These are phyloP conservation scores for Drosophila nigritarsus DNA, from an alignment of 2,888 invertebrate species.

Conservation along the genomic window DNA sequence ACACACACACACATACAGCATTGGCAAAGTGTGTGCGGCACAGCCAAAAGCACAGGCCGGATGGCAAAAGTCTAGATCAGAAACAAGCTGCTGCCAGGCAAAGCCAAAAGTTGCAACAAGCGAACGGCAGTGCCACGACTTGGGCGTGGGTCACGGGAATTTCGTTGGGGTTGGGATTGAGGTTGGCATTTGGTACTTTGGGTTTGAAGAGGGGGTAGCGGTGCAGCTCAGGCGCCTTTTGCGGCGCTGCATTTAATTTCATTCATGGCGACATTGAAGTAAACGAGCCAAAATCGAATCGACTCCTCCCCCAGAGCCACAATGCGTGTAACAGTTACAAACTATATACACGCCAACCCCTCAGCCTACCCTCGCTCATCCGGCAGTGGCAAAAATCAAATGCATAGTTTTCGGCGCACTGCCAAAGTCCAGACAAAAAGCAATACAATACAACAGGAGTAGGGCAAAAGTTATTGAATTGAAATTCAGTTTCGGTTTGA, in stretches of 20 bases:
- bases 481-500: constrained; percentile 48
- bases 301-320: constrained; percentile 23
- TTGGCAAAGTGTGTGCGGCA: constrained; percentile 50
- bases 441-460: constrained; percentile 22
- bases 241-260: constrained; percentile 69
- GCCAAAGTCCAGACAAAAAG: constrained; percentile 37
- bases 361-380: neutral
- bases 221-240: constrained; percentile 47
- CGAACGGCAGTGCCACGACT: constrained; percentile 28
- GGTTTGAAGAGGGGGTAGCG: neutral
- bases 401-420: constrained; percentile 41
- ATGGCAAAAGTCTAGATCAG: constrained; percentile 74
- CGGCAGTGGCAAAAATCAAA: constrained; percentile 37
- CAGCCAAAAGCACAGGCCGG: constrained; percentile 39
- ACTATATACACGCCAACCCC: constrained; percentile 1
- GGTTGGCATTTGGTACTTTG: constrained; percentile 8
- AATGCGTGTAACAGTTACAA: constrained; percentile 26
- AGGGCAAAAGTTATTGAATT: constrained; percentile 68
- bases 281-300: constrained; percentile 62
- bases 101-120: constrained; percentile 66
- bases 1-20: neutral
- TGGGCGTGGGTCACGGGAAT: constrained; percentile 20
- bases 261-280: constrained; percentile 51
- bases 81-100: constrained; percentile 61
- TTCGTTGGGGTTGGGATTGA: constrained; percentile 15